Evolutionary conservation across 2,113 vertebrate genomes (phyloP).

Genomic region (Muscicapa adusta): DNA sequence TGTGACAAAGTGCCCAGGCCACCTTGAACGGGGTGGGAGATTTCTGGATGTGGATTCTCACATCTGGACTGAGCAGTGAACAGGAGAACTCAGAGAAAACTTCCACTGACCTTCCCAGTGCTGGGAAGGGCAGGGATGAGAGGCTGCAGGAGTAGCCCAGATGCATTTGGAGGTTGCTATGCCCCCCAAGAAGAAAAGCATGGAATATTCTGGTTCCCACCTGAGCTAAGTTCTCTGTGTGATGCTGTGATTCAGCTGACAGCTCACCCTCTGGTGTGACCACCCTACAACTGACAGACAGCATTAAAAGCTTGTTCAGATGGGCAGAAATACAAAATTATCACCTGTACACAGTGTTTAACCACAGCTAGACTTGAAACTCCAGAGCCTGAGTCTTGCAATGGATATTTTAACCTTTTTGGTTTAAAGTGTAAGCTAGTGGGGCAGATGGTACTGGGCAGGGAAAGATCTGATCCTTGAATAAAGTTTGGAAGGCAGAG

Average conservation of each 20-base stretch:
- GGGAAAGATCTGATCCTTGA: neutral
- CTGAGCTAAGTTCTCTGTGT: neutral
- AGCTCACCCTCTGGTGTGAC: neutral
- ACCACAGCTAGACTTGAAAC: neutral
- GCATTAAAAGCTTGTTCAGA: neutral
- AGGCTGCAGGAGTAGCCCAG: neutral
- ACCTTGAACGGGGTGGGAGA: rapidly evolving
- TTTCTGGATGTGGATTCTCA: neutral
- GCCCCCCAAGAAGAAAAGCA: neutral
- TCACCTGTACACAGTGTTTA: neutral
- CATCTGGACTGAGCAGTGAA: neutral
- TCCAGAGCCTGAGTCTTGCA: neutral
- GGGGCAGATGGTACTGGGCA: neutral
- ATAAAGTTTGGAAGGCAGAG: neutral
- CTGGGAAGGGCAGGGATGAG: neutral
- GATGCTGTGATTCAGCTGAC: neutral
- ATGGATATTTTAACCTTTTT: neutral
- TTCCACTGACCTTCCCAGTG: neutral
- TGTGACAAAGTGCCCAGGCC: neutral
- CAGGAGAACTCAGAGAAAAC: neutral
- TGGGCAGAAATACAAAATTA: neutral
- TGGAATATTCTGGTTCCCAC: neutral
- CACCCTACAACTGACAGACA: neutral
- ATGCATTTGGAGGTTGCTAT: neutral
- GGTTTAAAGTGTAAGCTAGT: neutral